Evolutionary conservation across 2,888 invertebrate species (phyloP).

Genomic region (Carabus problematicus): DNA sequence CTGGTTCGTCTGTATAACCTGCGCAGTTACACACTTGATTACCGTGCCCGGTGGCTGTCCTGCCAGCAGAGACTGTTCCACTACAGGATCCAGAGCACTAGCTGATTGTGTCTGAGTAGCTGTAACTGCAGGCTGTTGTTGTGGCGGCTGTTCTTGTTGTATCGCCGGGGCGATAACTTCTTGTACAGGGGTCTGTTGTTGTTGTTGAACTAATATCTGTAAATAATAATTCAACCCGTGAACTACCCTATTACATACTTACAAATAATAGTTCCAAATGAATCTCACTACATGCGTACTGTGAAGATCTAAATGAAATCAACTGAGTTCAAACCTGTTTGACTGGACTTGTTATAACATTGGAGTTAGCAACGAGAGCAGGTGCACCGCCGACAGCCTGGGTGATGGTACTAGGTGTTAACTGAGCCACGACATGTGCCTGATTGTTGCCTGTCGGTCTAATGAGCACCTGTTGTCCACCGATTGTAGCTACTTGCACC

Average conservation of each 20-base stretch:
- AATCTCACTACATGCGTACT: neutral
- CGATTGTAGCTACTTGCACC: slow-evolving; percentile 82
- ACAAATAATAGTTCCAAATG: neutral
- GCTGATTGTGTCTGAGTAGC: slow-evolving; percentile 43
- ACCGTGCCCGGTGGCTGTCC: slow-evolving; percentile 87
- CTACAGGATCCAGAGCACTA: slow-evolving; percentile 53
- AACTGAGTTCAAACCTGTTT: slow-evolving; percentile 28
- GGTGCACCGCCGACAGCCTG: slow-evolving; percentile 43
- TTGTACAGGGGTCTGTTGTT: slow-evolving; percentile 47
- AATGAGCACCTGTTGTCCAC: slow-evolving; percentile 85
- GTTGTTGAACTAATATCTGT: slow-evolving; percentile 37
- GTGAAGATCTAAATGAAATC: neutral
- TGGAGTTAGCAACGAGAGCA: slow-evolving; percentile 2
- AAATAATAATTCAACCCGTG: neutral
- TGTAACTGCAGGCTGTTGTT: slow-evolving; percentile 45
- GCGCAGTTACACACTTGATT: slow-evolving; percentile 86
- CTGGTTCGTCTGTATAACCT: slow-evolving; percentile 84
- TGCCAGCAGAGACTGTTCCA: slow-evolving; percentile 75
- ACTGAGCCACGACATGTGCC: slow-evolving; percentile 78
- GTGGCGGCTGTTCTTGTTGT: slow-evolving; percentile 46
- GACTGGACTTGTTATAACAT: slow-evolving; percentile 26
- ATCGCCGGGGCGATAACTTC: slow-evolving; percentile 38
- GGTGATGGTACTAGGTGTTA: slow-evolving; percentile 59
- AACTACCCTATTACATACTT: neutral
- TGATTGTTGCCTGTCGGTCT: slow-evolving; percentile 80